These are phyloP conservation scores for Terrapene triunguis DNA, from an alignment of 2,113 vertebrate species.

Conservation along the genomic window DNA sequence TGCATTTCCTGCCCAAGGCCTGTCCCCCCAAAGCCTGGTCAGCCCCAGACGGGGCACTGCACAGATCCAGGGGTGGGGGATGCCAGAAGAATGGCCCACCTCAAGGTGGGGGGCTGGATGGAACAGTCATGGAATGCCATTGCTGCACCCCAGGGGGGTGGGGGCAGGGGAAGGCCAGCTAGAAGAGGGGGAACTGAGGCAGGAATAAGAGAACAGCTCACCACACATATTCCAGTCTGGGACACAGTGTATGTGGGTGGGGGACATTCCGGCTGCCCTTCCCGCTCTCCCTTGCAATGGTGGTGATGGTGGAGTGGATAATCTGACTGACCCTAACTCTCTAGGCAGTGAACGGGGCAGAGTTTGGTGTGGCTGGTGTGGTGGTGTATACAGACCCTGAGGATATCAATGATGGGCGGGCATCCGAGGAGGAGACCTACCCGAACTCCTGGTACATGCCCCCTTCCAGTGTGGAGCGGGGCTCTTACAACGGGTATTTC, in stretches of 20 bases:
- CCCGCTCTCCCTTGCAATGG: neutral
- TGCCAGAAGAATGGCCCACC: neutral
- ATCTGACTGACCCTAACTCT: neutral
- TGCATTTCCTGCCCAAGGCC: neutral
- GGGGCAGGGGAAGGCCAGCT: neutral
- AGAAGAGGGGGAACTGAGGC: neutral
- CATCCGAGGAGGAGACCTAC: constrained; percentile 82
- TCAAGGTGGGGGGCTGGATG: neutral
- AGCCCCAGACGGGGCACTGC: neutral
- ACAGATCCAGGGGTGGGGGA: neutral
- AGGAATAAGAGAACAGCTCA: neutral
- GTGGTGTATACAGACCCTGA: constrained; percentile 90
- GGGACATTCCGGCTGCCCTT: neutral
- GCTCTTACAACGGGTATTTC: constrained; percentile 78
- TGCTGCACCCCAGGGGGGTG: neutral
- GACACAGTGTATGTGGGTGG: neutral
- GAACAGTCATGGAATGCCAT: neutral
- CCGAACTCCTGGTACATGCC: constrained; percentile 91
- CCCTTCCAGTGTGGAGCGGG: constrained; percentile 88
- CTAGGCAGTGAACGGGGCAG: constrained; percentile 88
- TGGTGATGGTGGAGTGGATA: neutral
- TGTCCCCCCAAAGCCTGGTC: neutral
- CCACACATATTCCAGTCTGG: neutral
- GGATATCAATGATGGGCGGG: constrained; percentile 88
- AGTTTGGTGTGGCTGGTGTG: constrained; percentile 84